A percentile compares a stretch with the other conserved stretches of the same genome.
Conservation (phyloP, 2,797 vertebrate genomes). For the Sebastes baramenuke region DNA sequence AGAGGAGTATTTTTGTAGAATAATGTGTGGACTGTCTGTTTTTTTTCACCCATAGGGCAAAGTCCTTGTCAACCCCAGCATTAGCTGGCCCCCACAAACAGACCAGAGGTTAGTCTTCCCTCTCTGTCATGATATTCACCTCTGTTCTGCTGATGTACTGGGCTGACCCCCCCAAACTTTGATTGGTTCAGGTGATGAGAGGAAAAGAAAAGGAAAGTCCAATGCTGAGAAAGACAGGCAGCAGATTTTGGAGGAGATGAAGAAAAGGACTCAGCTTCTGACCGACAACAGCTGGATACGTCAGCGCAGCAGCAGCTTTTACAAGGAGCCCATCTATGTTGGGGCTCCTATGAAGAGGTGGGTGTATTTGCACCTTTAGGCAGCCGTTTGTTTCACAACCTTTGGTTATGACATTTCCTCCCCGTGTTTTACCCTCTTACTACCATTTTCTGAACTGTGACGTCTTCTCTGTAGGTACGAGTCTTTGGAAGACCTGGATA, state of each 20-base stretch:
- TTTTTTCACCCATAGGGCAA: slow-evolving; percentile 79
- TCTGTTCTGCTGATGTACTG: slow-evolving; percentile 30
- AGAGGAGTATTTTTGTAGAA: neutral
- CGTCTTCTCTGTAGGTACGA: slow-evolving; percentile 84
- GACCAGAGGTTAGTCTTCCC: slow-evolving; percentile 81
- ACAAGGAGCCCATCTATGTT: slow-evolving; percentile 85
- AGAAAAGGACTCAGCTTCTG: slow-evolving; percentile 91
- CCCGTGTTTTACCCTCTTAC: neutral
- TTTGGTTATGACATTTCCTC: neutral
- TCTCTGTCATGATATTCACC: neutral
- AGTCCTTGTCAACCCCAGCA: slow-evolving; percentile 89
- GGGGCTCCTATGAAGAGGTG: slow-evolving; percentile 89
- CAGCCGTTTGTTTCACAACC: neutral
- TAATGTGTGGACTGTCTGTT: neutral
- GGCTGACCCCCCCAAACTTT: neutral
- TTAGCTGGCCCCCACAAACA: slow-evolving; percentile 76
- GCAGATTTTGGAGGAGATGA: slow-evolving; percentile 96
- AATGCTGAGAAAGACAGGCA: slow-evolving; percentile 89
- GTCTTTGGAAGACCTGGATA: slow-evolving; percentile 91
- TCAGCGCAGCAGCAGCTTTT: slow-evolving; percentile 87
- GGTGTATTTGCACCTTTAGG: neutral
- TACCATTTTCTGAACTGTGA: neutral
- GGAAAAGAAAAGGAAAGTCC: slow-evolving; percentile 81
- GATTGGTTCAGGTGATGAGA: slow-evolving; percentile 53
- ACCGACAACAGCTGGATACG: slow-evolving; percentile 98